Base-by-base conservation (phyloP, 2,888 invertebrate species). In the Melanostoma scalare region DNA sequence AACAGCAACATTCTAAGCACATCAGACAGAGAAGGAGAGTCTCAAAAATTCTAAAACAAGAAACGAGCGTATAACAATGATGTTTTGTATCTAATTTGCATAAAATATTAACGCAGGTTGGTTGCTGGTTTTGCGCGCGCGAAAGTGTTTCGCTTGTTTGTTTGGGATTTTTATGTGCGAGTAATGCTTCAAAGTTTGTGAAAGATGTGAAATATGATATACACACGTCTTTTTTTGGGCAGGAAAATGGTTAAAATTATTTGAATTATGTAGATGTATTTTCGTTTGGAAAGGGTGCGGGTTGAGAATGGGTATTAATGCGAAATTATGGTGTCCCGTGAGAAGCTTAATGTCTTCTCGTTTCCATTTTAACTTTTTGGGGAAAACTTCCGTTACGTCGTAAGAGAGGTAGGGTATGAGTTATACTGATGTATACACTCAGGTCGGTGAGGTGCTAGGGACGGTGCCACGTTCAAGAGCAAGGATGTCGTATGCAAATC, bases 61-160 rank as follows among this genome's bases (percentile, higher is more conserved):
- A 84, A 74, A 71, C 84, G 60, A 74, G 71, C 69, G 50, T 78
- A 61, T 63, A 84, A 84, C 78, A 84, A 84, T 75, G 78, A 84
- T 84, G 84, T 75, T 79, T 74, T 84, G 84, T 84, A 71, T 84
- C 84, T 84, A 84, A 84, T 84, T 84, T 84, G 78, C 84, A 84
- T 84, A 84, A 79, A 75, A 84, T 84, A 79, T 84, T 84, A 79
- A 84, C 78, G 78, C 78, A 79, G 58, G 69, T 84, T 79, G 84
- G 67, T 78, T 20, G 20, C 48, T 63, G 63, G 63, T 38, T 50
- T 36, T 35, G 63, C 30, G 63, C 53, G 30, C 78, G 74, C 65
- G 68, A 55, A 60, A 61, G 80, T 71, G 56, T 63, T 61, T 65
- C 40, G 31, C 36, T 46, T 61, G 42, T 55, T 35, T 6, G 36